Base-by-base conservation (phyloP, 2,888 invertebrate species). In the Charanyca ferruginea region DNA sequence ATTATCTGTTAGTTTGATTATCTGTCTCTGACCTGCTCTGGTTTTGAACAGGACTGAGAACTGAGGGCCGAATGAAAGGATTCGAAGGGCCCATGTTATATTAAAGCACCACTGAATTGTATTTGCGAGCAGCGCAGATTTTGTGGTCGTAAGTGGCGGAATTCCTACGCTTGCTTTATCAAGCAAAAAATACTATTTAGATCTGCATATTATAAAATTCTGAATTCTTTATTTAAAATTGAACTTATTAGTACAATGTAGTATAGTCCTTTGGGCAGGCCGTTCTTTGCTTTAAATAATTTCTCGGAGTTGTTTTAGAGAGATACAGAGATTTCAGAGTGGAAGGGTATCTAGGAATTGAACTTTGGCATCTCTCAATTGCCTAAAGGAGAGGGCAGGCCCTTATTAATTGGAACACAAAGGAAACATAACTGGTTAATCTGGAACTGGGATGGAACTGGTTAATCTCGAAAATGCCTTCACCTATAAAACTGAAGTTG, bases 21-120 rank as follows among this genome's bases (percentile, higher is more conserved):
- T 65, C 53, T 61, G 42, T 48, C 9, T 35, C 23, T 57, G 73
- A 58, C 66, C 74, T 74, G 45, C 25, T 64, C 69, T 59, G 69
- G 38, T 52, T 70, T 61, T 18, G 25, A 18, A 22, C 28, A 23
- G 47, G 18, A 44, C 38, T 51, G 41, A 59, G 35, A 28, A 18
- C 25, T 22, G 51, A 55, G 35, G 66, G 58, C 22, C 55, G 8
- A 57, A 54, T 66, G 55, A 66, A 74, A 74, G 74, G 70, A 53
- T 41, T 42, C 22, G 11, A 13, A 16, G 38, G 42, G 25, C 9
- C 18, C 0, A 38, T 22, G 20, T 23, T 42, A 23, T 42, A 42
- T 22, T 45, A 9, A 1, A 7, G 1, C n/a, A 8, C 3, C 48
- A 8, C 23, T 32, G 7, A 13, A 28, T 11, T 32, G 6, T n/a